A percentile compares a stretch with the other conserved stretches of the same genome.
Evolutionary conservation across 1,140 invertebrate species (phyloP).

Genomic region (Liolophura sinensis): DNA sequence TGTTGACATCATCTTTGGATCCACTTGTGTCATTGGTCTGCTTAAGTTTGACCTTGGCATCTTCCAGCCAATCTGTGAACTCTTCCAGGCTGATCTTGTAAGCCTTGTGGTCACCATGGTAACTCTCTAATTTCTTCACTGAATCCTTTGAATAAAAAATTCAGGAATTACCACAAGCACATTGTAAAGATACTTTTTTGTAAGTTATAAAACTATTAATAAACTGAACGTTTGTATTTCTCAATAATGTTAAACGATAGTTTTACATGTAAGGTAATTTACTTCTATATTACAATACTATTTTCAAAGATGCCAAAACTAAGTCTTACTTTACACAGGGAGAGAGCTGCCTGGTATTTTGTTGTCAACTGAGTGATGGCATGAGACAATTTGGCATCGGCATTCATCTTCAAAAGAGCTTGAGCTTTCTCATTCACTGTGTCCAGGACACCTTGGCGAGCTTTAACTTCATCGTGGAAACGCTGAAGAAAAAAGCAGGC

Average conservation of each 20-base stretch:
- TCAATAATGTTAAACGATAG: not conserved
- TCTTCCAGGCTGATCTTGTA: conserved; percentile 58
- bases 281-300: too few relatives aligned
- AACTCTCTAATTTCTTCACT: conserved; percentile 88
- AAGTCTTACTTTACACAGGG: conserved; percentile 72
- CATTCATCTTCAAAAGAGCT: conserved; percentile 50
- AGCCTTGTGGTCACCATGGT: conserved; percentile 81
- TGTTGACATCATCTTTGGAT: conserved; percentile 43
- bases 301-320: not conserved
- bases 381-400: conserved; percentile 87
- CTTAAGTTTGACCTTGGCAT: conserved; percentile 39
- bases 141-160: conserved; percentile 68
- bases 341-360: conserved; percentile 85
- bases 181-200: not conserved
- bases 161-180: not conserved
- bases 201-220: not conserved
- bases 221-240: not conserved
- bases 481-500: conserved; percentile 24
- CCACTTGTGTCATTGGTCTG: conserved; percentile 39
- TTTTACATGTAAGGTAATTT: too few relatives aligned
- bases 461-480: conserved; percentile 43
- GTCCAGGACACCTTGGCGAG: conserved; percentile 48
- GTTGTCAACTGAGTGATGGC: conserved; percentile 88
- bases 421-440: conserved; percentile 52
- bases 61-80: conserved; percentile 44